Evolutionary conservation across 2,797 vertebrate genomes (phyloP), one percentile per base, ranked within the genome.

Genomic region (Sciaenops ocellatus): DNA sequence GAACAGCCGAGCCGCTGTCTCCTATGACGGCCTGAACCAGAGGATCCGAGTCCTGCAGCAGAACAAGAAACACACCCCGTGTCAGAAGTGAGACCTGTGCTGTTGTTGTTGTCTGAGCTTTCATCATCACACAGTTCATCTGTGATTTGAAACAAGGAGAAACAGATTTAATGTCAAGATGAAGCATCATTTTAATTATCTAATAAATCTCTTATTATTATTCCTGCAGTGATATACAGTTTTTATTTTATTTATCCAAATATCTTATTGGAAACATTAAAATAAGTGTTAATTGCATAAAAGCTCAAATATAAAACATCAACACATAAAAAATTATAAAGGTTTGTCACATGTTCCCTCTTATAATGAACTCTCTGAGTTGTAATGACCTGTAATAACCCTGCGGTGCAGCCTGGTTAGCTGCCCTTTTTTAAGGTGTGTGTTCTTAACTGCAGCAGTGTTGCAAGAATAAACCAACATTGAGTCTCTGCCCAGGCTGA

Each of bases 61-160:
- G 91, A 94, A 93, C 89, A 98, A 96, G 88, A 97, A 95, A 54
- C 96, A 98, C 84, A 95, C 97, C 34, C 98, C 98, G 4, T 98
- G 98, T 92, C 97, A 97, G 93, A 98, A 93, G 97, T 98, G 91
- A 80, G 92, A 22, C 0, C 34, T 16, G 17, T 6, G 30, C 9
- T 62, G 16, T 6, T 11, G 22, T 18, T 24, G 22, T 1, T 12
- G 20, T 41, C 3, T 5, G 3, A 5, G 22, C 2, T 15, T 3
- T 8, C 8, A 26, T 17, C n/a, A 8, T 34, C 34, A 34, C 34
- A 38, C 1, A 9, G 34, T 38, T 38, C 34, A 38, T 9, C 34
- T 38, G 34, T 9, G 34, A 34, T 34, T 34, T 34, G 34, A 8
- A 38, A 38, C 2, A 38, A 2, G 17, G n/a, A 4, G 20, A 13